Percentiles rank a stretch among this genome's conserved stretches.
These are phyloP conservation scores for Naja naja DNA, from an alignment of 2,113 vertebrate species.

Conservation along the genomic window DNA sequence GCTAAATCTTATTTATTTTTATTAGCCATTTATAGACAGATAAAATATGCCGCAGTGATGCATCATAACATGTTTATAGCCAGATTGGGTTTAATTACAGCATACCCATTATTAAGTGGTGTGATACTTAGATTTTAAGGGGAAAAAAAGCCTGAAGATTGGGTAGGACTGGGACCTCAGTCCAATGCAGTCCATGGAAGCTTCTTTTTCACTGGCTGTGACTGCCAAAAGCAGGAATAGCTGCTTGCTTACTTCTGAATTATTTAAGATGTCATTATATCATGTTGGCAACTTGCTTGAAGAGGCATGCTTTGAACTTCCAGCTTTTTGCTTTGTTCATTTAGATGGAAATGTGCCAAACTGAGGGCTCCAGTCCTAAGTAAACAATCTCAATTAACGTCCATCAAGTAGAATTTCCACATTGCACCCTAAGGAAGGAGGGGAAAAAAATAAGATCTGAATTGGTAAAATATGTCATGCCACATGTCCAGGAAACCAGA, in stretches of 20 bases:
- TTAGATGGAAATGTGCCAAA: background rate
- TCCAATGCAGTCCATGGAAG: too few species aligned
- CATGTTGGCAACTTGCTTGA: background rate
- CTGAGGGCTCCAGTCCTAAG: background rate
- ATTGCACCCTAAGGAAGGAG: background rate
- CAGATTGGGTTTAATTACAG: background rate
- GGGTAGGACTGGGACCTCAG: too few species aligned
- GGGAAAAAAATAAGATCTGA: background rate
- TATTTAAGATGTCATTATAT: constrained; percentile 4
- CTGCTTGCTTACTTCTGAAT: background rate
- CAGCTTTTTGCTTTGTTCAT: background rate
- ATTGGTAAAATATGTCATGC: background rate
- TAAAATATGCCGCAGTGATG: background rate
- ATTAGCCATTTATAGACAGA: background rate
- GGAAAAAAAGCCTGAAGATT: background rate
- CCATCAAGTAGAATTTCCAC: background rate
- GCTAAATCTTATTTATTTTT: background rate
- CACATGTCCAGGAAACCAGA: background rate
- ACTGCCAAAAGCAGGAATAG: background rate
- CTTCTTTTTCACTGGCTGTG: background rate
- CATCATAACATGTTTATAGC: background rate
- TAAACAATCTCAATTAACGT: background rate
- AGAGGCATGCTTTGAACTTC: background rate
- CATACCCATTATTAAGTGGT: background rate
- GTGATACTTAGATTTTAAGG: background rate